phyloP scores from a whole-genome alignment of 2,797 vertebrate genomes.

The Spinibarbus caldwelli region DNA sequence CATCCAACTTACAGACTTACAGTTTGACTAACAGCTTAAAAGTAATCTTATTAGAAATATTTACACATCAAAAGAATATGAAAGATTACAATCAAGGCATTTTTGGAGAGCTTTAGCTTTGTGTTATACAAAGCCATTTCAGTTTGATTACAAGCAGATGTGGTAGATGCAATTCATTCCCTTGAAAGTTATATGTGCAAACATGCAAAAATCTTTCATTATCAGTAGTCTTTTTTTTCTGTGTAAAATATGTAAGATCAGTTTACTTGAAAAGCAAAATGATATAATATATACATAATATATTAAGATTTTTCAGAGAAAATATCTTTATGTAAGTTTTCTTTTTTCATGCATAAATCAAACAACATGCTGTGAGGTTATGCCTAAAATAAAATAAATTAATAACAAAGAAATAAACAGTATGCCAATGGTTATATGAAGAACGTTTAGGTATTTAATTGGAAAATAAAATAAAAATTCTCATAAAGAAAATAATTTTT shows the following conservation, averaged over 20 bases:
- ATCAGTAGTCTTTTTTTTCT: neutral
- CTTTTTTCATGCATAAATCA: no score
- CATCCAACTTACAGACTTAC: neutral
- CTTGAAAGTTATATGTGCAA: neutral
- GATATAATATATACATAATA: no score
- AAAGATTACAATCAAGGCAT: neutral
- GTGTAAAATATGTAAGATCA: neutral
- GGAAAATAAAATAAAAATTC: no score
- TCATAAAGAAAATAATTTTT: no score
- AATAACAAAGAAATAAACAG: no score
- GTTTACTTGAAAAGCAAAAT: no score
- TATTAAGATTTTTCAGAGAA: no score
- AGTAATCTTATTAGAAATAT: neutral
- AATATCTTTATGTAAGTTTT: no score
- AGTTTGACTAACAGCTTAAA: neutral
- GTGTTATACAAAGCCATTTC: neutral
- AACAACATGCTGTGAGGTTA: no score
- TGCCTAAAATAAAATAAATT: no score
- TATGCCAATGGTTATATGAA: no score
- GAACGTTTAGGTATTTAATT: no score
- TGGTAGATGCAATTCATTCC: neutral
- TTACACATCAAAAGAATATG: constrained; percentile 14
- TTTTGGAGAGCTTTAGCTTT: neutral
- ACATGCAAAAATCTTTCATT: neutral
- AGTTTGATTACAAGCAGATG: neutral